These are phyloP conservation scores for Stenopsyche tienmushanensis DNA, from an alignment of 1,140 invertebrate species.

Conservation along the genomic window DNA sequence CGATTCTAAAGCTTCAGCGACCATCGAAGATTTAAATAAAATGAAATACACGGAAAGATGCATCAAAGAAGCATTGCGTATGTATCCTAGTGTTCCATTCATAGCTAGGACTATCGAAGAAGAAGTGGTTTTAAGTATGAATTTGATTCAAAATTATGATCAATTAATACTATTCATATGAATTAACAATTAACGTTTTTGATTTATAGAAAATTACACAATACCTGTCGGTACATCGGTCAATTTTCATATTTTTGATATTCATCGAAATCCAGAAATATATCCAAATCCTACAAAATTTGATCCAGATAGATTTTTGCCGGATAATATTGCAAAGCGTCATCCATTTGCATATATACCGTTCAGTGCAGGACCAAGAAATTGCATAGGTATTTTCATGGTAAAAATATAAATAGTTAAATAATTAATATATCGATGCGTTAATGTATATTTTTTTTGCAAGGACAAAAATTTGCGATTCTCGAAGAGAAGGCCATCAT, in stretches of 20 bases:
- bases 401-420: too few relatives aligned
- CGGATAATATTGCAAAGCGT: constrained; percentile 58
- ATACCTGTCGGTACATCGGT: constrained; percentile 18
- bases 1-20: constrained; percentile 53
- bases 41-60: constrained; percentile 65
- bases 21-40: constrained; percentile 57
- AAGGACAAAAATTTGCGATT: constrained; percentile 74
- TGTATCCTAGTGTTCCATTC: constrained; percentile 65
- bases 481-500: constrained; percentile 70
- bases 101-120: constrained; percentile 52
- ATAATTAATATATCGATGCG: too few relatives aligned
- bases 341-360: constrained; percentile 70
- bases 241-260: constrained; percentile 48
- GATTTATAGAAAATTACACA: constrained; percentile 30
- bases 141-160: constrained; percentile 8
- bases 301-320: constrained; percentile 75
- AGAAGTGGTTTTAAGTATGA: constrained; percentile 49
- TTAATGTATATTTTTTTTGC: not conserved
- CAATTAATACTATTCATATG: not conserved
- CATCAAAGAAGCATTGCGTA: constrained; percentile 62
- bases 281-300: constrained; percentile 73
- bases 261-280: constrained; percentile 67
- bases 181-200: not conserved
- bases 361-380: constrained; percentile 75
- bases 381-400: constrained; percentile 64